A percentile compares a stretch with the other conserved stretches of the same genome.
Evolutionary conservation across 2,113 vertebrate genomes (phyloP).

Genomic region (Otis tarda): DNA sequence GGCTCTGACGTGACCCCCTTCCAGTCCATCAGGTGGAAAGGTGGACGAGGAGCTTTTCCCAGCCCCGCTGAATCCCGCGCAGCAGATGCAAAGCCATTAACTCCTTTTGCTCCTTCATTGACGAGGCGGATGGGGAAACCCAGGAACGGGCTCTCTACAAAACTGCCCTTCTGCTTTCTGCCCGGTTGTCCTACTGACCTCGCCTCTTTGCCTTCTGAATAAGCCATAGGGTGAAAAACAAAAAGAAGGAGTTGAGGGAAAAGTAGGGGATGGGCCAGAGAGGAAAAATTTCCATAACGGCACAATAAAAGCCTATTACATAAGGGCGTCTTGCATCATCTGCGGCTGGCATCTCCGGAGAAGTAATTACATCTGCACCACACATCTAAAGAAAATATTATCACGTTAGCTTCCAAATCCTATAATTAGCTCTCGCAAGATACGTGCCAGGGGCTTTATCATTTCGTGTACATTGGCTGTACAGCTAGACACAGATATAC

Average conservation of each 20-base stretch:
- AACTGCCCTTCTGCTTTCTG: background rate
- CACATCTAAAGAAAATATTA: slow-evolving; percentile 47
- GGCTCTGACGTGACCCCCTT: background rate
- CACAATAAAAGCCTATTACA: slow-evolving; percentile 29
- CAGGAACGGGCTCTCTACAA: background rate
- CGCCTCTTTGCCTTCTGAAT: background rate
- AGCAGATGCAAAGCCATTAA: background rate
- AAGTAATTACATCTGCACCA: slow-evolving; percentile 57
- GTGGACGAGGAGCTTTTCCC: background rate
- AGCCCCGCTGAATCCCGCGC: background rate
- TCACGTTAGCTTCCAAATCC: slow-evolving; percentile 47
- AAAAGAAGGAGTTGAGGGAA: background rate
- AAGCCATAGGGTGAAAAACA: fast-evolving
- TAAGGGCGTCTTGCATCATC: slow-evolving; percentile 50
- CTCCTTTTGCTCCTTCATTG: background rate
- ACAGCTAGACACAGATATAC: background rate
- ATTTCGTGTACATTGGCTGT: background rate
- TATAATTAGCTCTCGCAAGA: slow-evolving; percentile 24
- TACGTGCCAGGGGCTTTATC: slow-evolving; percentile 18
- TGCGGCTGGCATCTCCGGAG: slow-evolving; percentile 49
- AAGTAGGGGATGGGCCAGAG: background rate
- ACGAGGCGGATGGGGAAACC: fast-evolving
- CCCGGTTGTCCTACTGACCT: background rate
- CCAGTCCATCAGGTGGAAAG: background rate
- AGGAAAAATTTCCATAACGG: slow-evolving; percentile 21